Conservation (phyloP, 2,113 vertebrate genomes). For the Oenanthe oenanthe region DNA sequence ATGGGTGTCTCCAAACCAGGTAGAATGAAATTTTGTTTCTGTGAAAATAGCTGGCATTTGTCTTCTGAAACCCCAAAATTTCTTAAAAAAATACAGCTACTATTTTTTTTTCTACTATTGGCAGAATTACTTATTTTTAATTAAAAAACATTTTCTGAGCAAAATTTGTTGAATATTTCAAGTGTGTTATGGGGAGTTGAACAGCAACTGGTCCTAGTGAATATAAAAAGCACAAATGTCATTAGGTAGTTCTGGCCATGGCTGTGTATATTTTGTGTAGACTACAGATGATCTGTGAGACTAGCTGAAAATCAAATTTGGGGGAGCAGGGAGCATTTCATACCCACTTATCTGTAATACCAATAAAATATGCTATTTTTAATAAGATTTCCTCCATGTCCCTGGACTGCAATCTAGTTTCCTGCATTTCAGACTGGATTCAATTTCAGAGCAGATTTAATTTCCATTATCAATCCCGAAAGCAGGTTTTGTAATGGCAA, state of each 20-base stretch:
- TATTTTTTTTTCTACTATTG: not conserved
- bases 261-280: not conserved
- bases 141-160: not conserved
- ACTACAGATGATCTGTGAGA: not conserved
- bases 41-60: not conserved
- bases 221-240: not conserved
- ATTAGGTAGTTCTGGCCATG: not conserved
- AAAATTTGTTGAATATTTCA: not conserved
- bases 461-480: constrained; percentile 8
- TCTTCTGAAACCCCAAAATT: not conserved
- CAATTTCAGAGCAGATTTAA: constrained; percentile 29
- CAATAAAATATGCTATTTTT: not conserved
- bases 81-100: not conserved
- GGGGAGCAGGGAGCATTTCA: not conserved
- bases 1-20: not conserved
- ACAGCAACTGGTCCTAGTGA: not conserved
- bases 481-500: not conserved
- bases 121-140: not conserved
- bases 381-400: constrained; percentile 40
- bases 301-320: not conserved
- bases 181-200: not conserved
- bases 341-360: not conserved
- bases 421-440: not conserved
- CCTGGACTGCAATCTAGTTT: constrained; percentile 4
- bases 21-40: not conserved